phyloP scores from a whole-genome alignment of 2,888 invertebrate genomes.

The Callinectes sapidus region DNA sequence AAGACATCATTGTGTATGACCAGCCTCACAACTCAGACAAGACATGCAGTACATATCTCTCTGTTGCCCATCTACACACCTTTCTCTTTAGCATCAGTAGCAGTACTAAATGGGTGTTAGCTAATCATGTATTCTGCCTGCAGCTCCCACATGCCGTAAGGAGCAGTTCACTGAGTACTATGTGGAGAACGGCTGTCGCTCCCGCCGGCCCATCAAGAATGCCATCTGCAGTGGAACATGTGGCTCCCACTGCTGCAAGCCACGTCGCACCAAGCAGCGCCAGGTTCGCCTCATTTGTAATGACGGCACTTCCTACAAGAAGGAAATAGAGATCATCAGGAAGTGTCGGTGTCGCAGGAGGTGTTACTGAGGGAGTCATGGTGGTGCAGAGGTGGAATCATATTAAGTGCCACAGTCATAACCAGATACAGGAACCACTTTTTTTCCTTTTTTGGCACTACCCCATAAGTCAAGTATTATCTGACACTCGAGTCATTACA shows the following conservation, averaged over 20 bases:
- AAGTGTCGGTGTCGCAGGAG: constrained; percentile 81
- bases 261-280: constrained; percentile 93
- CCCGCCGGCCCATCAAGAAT: constrained; percentile 91
- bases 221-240: constrained; percentile 89
- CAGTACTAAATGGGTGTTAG: background rate
- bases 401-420: constrained; percentile 7
- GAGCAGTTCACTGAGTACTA: constrained; percentile 93
- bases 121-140: constrained; percentile 73
- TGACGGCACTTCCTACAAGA: constrained; percentile 94
- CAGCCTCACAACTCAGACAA: background rate
- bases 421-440: constrained; percentile 11
- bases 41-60: background rate
- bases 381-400: background rate
- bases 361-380: constrained; percentile 68
- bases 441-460: background rate
- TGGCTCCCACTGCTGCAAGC: constrained; percentile 91
- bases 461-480: constrained; percentile 18
- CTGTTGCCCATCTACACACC: background rate
- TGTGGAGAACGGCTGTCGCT: constrained; percentile 92
- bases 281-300: constrained; percentile 95
- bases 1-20: no score
- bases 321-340: constrained; percentile 96
- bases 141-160: constrained; percentile 88
- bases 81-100: background rate
- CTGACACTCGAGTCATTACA: constrained; percentile 22